A percentile compares a stretch with the other conserved stretches of the same genome.
These are phyloP conservation scores for Ciconia boyciana DNA, from an alignment of 2,113 vertebrate species.

Conservation along the genomic window DNA sequence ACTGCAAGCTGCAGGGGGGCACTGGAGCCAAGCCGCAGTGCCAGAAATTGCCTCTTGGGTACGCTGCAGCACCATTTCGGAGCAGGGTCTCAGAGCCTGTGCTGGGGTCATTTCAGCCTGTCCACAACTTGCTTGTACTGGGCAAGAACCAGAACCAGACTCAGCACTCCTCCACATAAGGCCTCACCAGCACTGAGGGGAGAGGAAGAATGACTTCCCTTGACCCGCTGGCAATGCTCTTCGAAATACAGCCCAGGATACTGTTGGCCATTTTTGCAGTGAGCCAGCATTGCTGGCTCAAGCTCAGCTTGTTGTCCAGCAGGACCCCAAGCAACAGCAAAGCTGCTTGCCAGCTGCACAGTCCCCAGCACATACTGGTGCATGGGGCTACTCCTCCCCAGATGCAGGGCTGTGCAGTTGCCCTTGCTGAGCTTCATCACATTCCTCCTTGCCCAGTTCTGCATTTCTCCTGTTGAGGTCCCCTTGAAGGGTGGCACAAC, in stretches of 20 bases:
- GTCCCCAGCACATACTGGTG: rapidly evolving
- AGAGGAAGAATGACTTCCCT: background rate
- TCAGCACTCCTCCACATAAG: background rate
- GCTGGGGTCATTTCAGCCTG: background rate
- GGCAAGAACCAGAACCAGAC: background rate
- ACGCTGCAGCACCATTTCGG: background rate
- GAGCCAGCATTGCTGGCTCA: background rate
- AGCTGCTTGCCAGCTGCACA: background rate
- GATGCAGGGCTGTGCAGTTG: background rate
- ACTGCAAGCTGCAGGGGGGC: rapidly evolving
- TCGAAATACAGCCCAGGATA: background rate
- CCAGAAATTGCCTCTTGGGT: background rate
- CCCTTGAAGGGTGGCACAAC: background rate
- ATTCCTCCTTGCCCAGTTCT: background rate
- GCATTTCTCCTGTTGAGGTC: background rate
- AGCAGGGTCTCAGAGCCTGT: background rate
- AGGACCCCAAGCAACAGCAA: background rate
- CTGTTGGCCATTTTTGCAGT: background rate
- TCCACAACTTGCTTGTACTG: background rate
- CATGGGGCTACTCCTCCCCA: background rate
- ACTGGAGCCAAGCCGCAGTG: background rate
- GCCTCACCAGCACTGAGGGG: background rate
- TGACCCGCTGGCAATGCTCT: rapidly evolving
- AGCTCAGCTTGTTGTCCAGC: background rate
- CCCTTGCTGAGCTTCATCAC: background rate